Base-by-base conservation (phyloP, 2,797 vertebrate species). In the Botia kubotai region DNA sequence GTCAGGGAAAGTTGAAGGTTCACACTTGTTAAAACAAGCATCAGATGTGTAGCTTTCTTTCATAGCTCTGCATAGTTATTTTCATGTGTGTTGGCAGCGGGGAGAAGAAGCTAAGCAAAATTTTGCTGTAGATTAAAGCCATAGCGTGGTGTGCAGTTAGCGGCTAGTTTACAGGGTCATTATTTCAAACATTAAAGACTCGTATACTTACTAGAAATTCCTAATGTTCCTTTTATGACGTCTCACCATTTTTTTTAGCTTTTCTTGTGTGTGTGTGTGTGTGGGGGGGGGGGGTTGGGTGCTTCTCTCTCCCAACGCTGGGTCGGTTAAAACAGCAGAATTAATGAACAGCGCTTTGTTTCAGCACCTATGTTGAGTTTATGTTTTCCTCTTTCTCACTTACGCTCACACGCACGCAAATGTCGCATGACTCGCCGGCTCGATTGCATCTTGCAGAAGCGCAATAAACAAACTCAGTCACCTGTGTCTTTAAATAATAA, bases 401-500 rank as follows among this genome's bases (percentile, higher is more conserved):
- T 50, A 23, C 1, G 2, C 50, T 46, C 16, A 14, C 12, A 23
- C 7, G 6, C 26, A 33, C 0, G 2, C 69, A 75, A 57, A 66
- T 8, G 12, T 60, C 26, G 36, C n/a, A 50, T n/a, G 39, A 46
- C 65, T 69, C 19, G 46, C 63, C 33, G 57, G 75, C 65, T 60
- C 65, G 19, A 77, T 52, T 39, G 17, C 26, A 26, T 58, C 63
- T 73, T 84, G 69, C 6, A 72, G 55, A 39, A 80, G 72, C 3
- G 21, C 50, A 68, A 52, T 66, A 79, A 69, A 74, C 76, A 82
- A 74, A 48, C 75, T 82, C 53, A 21, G 72, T 79, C 83, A 82
- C 81, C 77, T 76, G 72, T 80, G 68, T 57, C 76, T 77, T 73
- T 73, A 79, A 83, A 80, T 78, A 72, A 81, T 75, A 62, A 77